Evolutionary conservation across 2,888 invertebrate species (phyloP), one percentile per base, ranked within the genome.

Genomic region (Dryomyza anilis): DNA sequence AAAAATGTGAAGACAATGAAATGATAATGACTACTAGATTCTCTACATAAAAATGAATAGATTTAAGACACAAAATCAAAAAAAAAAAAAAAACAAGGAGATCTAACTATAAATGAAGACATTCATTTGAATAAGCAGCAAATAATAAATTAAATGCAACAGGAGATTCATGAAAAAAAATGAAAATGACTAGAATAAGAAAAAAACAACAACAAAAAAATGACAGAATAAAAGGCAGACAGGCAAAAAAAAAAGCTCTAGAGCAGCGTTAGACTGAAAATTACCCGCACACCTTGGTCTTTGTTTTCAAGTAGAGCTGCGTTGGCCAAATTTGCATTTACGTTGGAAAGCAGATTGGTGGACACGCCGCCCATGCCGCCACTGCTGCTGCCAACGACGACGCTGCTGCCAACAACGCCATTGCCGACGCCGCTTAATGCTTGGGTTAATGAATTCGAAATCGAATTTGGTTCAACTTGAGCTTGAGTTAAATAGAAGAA

Each of bases 281-380:
- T 85, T 85, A 86, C 85, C 85, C 78, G 83, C 78, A 78, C 81
- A 81, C 81, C 81, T 82, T 81, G 81, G 76, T 81, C 85, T 79
- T 78, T 78, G 84, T 82, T 78, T 82, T 82, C 78, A 83, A 69
- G 68, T 62, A 70, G 69, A 67, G 71, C 68, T 50, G 71, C 66
- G 67, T 71, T 71, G 50, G 67, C 53, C 59, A 66, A 61, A 46
- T 61, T 61, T 36, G 59, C 29, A 2, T 50, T 50, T 14, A 46
- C 58, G 46, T 63, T 23, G 33, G 63, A 63, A 48, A 60, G 56
- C 7, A 63, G 46, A 63, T 56, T 63, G 19, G 55, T 75, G 80
- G 81, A 75, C 70, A 69, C 67, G 65, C 43, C 57, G 30, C 59
- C 48, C 43, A 65, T 52, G 55, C 55, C 59, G 36, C 48, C 52